Conservation (phyloP, 2,888 invertebrate species). For the Agrochola circellaris region DNA sequence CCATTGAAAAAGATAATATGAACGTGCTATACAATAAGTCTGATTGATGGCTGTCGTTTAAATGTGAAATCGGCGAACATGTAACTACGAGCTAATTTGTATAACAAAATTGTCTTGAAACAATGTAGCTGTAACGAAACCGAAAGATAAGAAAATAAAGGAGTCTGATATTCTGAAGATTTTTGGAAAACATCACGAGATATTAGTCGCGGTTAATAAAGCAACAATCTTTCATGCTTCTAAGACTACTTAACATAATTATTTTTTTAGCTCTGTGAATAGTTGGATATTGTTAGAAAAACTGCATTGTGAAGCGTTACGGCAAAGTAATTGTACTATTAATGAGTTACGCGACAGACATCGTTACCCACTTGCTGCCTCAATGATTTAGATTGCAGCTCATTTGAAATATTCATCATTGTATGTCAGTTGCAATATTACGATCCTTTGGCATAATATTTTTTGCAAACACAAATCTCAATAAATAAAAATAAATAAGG, state of each 20-base stretch:
- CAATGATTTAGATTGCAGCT: slow-evolving; percentile 57
- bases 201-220: slow-evolving; percentile 50
- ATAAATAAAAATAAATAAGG: no score
- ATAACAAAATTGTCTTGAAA: slow-evolving; percentile 39
- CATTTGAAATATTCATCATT: slow-evolving; percentile 55
- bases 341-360: slow-evolving; percentile 57
- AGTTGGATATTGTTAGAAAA: slow-evolving; percentile 53
- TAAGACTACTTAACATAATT: slow-evolving; percentile 36
- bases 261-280: slow-evolving; percentile 31
- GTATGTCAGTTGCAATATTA: slow-evolving; percentile 32
- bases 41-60: slow-evolving; percentile 24
- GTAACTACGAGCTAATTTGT: slow-evolving; percentile 42
- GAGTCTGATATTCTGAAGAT: slow-evolving; percentile 7
- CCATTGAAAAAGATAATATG: slow-evolving; percentile 37
- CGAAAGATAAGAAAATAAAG: slow-evolving; percentile 32
- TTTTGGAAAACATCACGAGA: slow-evolving; percentile 46
- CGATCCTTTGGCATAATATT: slow-evolving; percentile 19
- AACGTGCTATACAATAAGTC: slow-evolving; percentile 35
- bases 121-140: slow-evolving; percentile 35
- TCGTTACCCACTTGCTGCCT: slow-evolving; percentile 57
- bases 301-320: slow-evolving; percentile 28
- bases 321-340: slow-evolving; percentile 41
- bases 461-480: background rate
- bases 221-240: slow-evolving; percentile 19
- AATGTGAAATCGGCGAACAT: slow-evolving; percentile 24